A percentile compares a stretch with the other conserved stretches of the same genome.
Evolutionary conservation across 2,113 vertebrate genomes (phyloP).

Genomic region (Pluvialis apricaria): DNA sequence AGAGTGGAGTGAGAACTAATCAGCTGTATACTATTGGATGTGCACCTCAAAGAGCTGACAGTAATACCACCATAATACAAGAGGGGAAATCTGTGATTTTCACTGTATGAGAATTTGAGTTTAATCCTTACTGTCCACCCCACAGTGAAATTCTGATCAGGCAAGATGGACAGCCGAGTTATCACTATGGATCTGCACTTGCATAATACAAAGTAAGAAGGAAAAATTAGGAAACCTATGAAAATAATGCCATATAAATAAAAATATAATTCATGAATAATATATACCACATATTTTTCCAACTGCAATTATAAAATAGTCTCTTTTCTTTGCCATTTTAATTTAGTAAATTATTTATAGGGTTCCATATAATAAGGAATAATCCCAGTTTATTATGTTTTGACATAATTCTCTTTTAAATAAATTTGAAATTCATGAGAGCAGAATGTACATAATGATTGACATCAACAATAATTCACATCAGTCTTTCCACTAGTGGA

Average conservation of each 20-base stretch:
- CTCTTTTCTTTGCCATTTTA: conserved; percentile 34
- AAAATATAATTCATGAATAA: conserved; percentile 26
- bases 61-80: background rate
- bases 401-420: background rate
- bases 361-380: background rate
- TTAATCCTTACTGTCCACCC: background rate
- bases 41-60: background rate
- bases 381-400: conserved; percentile 16
- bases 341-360: conserved; percentile 26
- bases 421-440: conserved; percentile 53
- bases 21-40: background rate
- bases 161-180: background rate
- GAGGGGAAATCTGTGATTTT: background rate
- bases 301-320: background rate
- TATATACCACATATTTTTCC: background rate
- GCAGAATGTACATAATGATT: background rate
- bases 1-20: background rate
- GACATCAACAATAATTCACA: conserved; percentile 17
- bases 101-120: background rate
- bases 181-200: background rate
- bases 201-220: background rate
- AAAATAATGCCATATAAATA: background rate
- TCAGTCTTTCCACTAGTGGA: background rate
- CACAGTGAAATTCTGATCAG: background rate
- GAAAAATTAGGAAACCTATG: background rate